These are phyloP conservation scores for Ennomos erosarius DNA, from an alignment of 2,888 invertebrate genomes.

Conservation along the genomic window DNA sequence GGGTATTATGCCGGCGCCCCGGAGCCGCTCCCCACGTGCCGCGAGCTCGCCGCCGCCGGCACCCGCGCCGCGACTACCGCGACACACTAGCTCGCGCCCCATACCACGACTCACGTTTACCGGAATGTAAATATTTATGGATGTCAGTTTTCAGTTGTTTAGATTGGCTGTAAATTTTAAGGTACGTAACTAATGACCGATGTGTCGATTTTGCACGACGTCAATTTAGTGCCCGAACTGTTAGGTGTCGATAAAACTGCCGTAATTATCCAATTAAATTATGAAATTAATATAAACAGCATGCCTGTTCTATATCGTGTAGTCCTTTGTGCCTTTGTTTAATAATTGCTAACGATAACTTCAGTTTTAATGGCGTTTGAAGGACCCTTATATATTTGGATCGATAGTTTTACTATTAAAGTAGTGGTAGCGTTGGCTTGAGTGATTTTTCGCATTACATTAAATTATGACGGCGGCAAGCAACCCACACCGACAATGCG, in stretches of 20 bases:
- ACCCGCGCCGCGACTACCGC: constrained; percentile 54
- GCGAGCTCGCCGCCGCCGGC: constrained; percentile 62
- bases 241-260: constrained; percentile 28
- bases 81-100: constrained; percentile 50
- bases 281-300: constrained; percentile 59
- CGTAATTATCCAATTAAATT: constrained; percentile 52
- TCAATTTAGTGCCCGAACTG: constrained; percentile 45
- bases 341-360: constrained; percentile 73
- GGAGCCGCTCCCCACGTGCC: constrained; percentile 69
- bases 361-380: constrained; percentile 72
- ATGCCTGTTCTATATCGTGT: constrained; percentile 72
- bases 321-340: constrained; percentile 73
- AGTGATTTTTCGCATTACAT: constrained; percentile 77
- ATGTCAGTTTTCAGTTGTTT: constrained; percentile 85
- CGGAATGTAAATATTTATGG: constrained; percentile 85
- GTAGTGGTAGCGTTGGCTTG: constrained; percentile 65
- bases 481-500: constrained; percentile 55
- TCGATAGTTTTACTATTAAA: constrained; percentile 79
- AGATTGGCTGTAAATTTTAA: constrained; percentile 85
- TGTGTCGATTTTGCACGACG: constrained; percentile 73
- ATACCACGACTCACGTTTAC: constrained; percentile 71
- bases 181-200: constrained; percentile 78
- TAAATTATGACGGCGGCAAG: constrained; percentile 63
- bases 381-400: constrained; percentile 78
- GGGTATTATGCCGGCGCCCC: constrained; percentile 76